Base-by-base conservation (phyloP, 92 coral and sea anemone genomes). In the Phenganax subtilis region DNA sequence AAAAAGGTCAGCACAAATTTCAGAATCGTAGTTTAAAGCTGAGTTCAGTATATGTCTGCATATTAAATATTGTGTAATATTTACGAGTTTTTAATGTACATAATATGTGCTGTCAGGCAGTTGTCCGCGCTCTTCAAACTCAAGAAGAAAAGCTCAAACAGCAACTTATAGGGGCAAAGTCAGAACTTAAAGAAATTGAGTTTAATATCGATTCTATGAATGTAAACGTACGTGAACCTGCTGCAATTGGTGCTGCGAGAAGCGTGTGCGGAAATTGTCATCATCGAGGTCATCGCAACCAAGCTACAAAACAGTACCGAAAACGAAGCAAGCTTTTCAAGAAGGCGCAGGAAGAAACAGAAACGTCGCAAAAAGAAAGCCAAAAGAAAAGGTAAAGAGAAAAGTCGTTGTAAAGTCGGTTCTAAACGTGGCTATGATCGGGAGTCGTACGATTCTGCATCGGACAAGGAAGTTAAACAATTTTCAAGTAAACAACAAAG, bases 181-280 rank as follows among this genome's bases (percentile, higher is more conserved):
- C 73, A 30, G 90, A 85, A 61, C 77, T 87, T 30, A 47, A 55
- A 53, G 88, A 87, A 55, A 71, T 81, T 1, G 83, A 84, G 51
- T 77, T 87, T 80, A 72, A 56, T 27, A 80, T 85, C 9, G 84
- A 85, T 37, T 87, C 90, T 9, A 87, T 84, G 86, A 55, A 62
- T 66, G 76, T 73, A 12, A 25, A 72, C n/a, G 72, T 85, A 0
- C 20, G 72, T 47, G 90, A 84, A 75, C 88, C 83, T 6, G 75
- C 86, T 16, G 63, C 85, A 10, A 64, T 85, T 52, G 90, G 90
- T 25, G 47, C 12, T 44, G 69, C 51, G 6, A 79, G 74, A 57
- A 84, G 61, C 72, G 62, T 87, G 1, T 87, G 89, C 54, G 85
- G 88, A 44, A 27, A 87, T 47, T 87, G 90, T 17, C 84, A 85